These are phyloP conservation scores for Hydrochoerus hydrochaeris DNA, from an alignment of 2,113 vertebrate genomes.

Conservation along the genomic window DNA sequence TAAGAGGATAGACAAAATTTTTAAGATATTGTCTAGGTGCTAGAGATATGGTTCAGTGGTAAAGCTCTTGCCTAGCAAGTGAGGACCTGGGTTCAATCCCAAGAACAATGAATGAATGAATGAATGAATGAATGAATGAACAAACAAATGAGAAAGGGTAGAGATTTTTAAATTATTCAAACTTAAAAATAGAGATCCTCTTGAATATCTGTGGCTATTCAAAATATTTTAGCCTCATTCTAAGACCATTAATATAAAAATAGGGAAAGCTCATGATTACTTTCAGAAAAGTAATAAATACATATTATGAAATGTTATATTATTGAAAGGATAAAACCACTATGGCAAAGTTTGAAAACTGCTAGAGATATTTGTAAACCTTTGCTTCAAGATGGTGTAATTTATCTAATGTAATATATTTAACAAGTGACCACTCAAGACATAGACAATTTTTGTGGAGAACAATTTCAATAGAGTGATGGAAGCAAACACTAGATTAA, in stretches of 20 bases:
- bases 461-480: neutral
- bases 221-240: conserved; percentile 23
- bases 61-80: neutral
- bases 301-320: conserved; percentile 10
- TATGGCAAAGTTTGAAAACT: neutral
- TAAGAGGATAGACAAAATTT: conserved; percentile 31
- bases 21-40: neutral
- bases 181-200: neutral
- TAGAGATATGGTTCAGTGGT: neutral
- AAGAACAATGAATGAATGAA: neutral
- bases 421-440: neutral
- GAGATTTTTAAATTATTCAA: neutral
- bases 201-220: conserved; percentile 1
- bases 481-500: neutral
- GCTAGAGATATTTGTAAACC: conserved; percentile 12
- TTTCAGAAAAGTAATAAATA: conserved; percentile 48
- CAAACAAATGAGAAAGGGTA: neutral
- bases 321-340: neutral
- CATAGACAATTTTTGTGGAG: neutral
- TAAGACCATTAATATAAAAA: conserved; percentile 31
- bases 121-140: neutral
- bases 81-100: neutral
- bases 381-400: conserved; percentile 22
- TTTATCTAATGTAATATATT: neutral
- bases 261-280: neutral